Percentiles rank a stretch among this genome's conserved stretches.
These are phyloP conservation scores for Palythoa caribaeorum DNA, from an alignment of 92 coral and sea anemone genomes.

Conservation along the genomic window DNA sequence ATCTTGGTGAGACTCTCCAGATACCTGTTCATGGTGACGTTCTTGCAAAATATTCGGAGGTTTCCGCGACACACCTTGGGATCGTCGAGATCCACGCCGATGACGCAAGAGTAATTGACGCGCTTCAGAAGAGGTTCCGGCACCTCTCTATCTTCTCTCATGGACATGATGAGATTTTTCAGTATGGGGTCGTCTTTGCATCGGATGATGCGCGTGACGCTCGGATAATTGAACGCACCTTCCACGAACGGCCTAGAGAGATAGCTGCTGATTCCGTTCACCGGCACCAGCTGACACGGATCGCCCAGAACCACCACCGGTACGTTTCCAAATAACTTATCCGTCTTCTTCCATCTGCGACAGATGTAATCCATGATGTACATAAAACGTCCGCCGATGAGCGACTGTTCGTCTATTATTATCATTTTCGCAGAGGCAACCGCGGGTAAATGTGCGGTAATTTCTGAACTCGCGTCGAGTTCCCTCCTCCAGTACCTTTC, in stretches of 20 bases:
- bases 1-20: neutral
- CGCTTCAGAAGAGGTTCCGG: neutral
- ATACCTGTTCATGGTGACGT: neutral
- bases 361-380: neutral
- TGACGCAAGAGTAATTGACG: neutral
- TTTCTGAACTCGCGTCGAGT: neutral
- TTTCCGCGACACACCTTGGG: neutral
- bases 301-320: neutral
- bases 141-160: neutral
- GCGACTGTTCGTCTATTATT: neutral
- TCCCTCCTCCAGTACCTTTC: neutral
- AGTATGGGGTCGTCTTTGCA: slow-evolving; percentile 2
- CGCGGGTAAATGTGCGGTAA: neutral
- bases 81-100: neutral
- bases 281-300: slow-evolving; percentile 12
- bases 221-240: neutral
- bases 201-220: neutral
- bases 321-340: neutral
- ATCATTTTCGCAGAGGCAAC: neutral
- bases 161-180: neutral
- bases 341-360: neutral
- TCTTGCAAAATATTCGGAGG: neutral
- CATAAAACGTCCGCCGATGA: neutral
- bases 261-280: neutral
- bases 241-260: neutral